Percentiles rank a stretch among this genome's conserved stretches.
Conservation (phyloP, 1,140 invertebrate species). For the Hyphantria cunea region DNA sequence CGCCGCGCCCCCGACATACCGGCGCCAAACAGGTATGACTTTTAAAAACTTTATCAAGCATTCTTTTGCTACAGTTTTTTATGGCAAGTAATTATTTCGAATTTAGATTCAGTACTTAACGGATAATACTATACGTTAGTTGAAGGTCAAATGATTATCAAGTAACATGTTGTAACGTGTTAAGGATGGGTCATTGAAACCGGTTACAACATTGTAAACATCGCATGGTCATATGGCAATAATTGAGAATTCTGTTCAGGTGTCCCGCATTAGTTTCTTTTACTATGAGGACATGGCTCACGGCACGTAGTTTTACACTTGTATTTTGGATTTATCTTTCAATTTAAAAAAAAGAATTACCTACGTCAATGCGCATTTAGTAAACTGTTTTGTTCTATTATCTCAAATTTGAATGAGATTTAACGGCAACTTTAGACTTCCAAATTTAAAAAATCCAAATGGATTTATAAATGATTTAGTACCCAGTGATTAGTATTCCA, state of each 20-base stretch:
- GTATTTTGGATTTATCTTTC: not conserved
- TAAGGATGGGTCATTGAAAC: not conserved
- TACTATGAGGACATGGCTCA: not conserved
- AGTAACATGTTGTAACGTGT: not conserved
- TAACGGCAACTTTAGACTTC: too few relatives aligned
- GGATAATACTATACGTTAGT: not conserved
- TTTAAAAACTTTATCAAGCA: slow-evolving; percentile 42
- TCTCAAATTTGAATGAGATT: too few relatives aligned
- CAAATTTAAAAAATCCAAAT: too few relatives aligned
- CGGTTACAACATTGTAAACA: not conserved
- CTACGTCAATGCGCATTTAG: too few relatives aligned
- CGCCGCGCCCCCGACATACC: slow-evolving; percentile 42
- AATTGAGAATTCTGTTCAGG: not conserved
- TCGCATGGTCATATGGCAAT: not conserved
- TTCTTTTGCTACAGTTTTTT: slow-evolving; percentile 3
- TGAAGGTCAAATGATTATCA: not conserved
- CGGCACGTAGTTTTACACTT: not conserved
- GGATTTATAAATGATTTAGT: too few relatives aligned
- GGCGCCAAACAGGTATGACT: slow-evolving; percentile 61
- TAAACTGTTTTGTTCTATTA: too few relatives aligned
- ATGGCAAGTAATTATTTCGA: too few relatives aligned
- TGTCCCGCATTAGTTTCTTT: not conserved
- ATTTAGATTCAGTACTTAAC: too few relatives aligned
- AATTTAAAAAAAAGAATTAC: too few relatives aligned
- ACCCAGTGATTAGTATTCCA: too few relatives aligned